These are phyloP conservation scores for roundworm (Caenorhabditis elegans) DNA, from an alignment of 1,140 invertebrate genomes.

Conservation along the genomic window WBcel235 BX284602.5:8270001-8270500, in stretches of 20 bases:
- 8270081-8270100: not conserved
- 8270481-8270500: slow-evolving; percentile 5
- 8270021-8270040: not conserved
- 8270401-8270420: not conserved
- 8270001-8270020: not conserved
- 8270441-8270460: not conserved
- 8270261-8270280: not conserved
- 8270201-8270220: not conserved
- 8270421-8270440: no score
- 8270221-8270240: not conserved
- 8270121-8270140: not conserved
- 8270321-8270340: not conserved
- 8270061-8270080: slow-evolving; percentile 11
- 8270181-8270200: not conserved
- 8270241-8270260: not conserved
- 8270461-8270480: not conserved
- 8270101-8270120: not conserved
- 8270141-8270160: no score
- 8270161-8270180: no score
- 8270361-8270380: not conserved
- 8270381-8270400: not conserved
- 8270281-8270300: not conserved
- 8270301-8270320: not conserved
- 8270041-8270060: not conserved
- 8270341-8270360: not conserved